Evolutionary conservation across 2,113 vertebrate species (phyloP).

Genomic region (Urocitellus parryii): DNA sequence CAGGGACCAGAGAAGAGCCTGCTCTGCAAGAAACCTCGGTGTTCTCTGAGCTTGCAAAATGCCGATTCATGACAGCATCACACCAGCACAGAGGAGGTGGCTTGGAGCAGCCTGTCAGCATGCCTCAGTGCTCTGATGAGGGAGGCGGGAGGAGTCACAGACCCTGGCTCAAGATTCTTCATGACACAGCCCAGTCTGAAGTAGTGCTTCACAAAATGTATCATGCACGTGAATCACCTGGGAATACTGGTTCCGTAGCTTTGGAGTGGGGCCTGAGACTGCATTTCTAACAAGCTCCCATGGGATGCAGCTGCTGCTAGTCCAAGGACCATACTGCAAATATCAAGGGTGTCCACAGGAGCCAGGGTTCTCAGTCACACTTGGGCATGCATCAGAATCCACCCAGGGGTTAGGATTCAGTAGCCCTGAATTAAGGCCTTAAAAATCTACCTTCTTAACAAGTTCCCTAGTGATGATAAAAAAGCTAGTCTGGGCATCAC

Average conservation of each 20-base stretch:
- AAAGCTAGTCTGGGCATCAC: neutral
- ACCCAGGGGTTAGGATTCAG: neutral
- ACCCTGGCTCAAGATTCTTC: neutral
- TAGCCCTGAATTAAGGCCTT: neutral
- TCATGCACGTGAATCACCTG: neutral
- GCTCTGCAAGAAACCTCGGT: neutral
- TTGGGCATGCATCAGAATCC: neutral
- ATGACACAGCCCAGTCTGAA: neutral
- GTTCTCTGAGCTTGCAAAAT: neutral
- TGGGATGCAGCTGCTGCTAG: neutral
- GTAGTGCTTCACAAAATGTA: neutral
- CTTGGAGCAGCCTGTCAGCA: neutral
- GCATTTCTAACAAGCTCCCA: neutral
- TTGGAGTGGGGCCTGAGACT: neutral
- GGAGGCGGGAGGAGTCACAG: neutral
- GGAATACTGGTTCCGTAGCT: neutral
- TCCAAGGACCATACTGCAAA: neutral
- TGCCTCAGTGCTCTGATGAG: neutral
- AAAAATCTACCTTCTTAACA: constrained; percentile 18
- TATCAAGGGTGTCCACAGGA: too few species aligned
- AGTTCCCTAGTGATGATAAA: neutral
- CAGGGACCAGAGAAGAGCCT: neutral
- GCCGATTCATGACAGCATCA: neutral
- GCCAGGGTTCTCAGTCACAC: neutral
- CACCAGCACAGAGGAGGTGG: neutral